Percentiles rank a stretch among this genome's conserved stretches.
phyloP scores from a whole-genome alignment of 2,797 vertebrate genomes.

The Gymnoscopelus microlampas region DNA sequence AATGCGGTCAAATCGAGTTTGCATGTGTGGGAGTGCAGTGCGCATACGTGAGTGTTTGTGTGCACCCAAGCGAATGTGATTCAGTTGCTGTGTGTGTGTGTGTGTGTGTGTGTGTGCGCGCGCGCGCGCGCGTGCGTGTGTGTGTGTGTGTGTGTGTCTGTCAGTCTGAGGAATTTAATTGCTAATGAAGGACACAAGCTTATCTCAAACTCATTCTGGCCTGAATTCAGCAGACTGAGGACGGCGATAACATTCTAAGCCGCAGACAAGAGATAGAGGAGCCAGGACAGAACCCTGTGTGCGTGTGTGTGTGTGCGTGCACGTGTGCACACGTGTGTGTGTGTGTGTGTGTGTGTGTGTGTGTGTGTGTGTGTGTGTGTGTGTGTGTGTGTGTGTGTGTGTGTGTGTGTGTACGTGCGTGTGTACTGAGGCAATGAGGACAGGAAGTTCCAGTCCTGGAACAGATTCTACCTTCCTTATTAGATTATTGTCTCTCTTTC shows the following conservation, averaged over 20 bases:
- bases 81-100: background rate
- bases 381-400: too few relatives aligned
- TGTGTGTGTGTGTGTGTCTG: constrained; percentile 9
- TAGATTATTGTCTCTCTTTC: background rate
- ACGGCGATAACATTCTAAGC: constrained; percentile 14
- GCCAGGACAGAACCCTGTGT: background rate
- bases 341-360: too few relatives aligned
- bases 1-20: too few relatives aligned
- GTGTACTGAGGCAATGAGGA: too few relatives aligned
- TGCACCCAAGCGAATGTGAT: background rate
- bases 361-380: too few relatives aligned
- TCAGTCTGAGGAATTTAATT: constrained; percentile 3
- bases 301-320: background rate
- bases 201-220: constrained; percentile 8
- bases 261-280: background rate
- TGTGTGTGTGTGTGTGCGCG: constrained; percentile 1
- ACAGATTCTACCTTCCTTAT: too few relatives aligned
- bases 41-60: constrained; percentile 5
- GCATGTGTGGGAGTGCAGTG: constrained; percentile 13
- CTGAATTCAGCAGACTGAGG: constrained; percentile 4
- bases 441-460: too few relatives aligned
- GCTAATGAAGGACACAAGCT: constrained; percentile 13
- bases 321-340: background rate
- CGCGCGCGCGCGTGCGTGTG: background rate
- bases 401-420: too few relatives aligned